Conservation (phyloP, 30 jellyfish, hydroid and myxozoan species). For the Clytia hemisphaerica region DNA sequence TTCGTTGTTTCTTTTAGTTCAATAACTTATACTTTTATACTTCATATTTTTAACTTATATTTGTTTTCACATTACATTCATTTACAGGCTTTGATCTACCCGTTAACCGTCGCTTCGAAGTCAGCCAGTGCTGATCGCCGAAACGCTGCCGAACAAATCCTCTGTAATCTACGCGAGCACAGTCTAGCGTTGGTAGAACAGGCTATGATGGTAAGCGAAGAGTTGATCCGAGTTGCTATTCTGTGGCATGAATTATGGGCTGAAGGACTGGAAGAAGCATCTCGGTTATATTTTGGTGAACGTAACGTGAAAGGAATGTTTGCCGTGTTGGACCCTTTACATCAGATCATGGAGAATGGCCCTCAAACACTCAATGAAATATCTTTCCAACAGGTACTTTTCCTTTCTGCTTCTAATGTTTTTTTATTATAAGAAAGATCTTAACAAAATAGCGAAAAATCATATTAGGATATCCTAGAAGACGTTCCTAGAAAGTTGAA, state of each 20-base stretch:
- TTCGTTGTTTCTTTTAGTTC: too few species aligned
- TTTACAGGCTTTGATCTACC: conserved; percentile 90
- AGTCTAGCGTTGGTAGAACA: conserved; percentile 88
- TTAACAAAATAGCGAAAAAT: too few species aligned
- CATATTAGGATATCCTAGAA: too few species aligned
- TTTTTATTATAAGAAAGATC: too few species aligned
- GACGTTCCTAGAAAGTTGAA: too few species aligned
- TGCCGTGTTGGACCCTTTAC: conserved; percentile 84
- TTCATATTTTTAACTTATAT: too few species aligned
- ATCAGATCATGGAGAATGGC: conserved; percentile 87
- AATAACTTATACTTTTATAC: too few species aligned
- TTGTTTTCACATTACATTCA: background rate
- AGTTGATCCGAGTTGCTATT: conserved; percentile 90
- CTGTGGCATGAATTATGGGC: conserved; percentile 96
- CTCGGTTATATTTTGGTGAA: conserved; percentile 82
- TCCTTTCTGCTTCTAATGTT: too few species aligned
- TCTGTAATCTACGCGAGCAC: conserved; percentile 86
- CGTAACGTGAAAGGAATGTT: conserved; percentile 87
- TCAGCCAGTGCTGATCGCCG: conserved; percentile 80
- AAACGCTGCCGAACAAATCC: conserved; percentile 78
- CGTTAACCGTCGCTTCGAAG: conserved; percentile 91
- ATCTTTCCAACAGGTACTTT: conserved; percentile 84
- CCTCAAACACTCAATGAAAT: conserved; percentile 91
- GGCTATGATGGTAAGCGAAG: conserved; percentile 98
- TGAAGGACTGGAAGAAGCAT: conserved; percentile 94